Evolutionary conservation across 2,888 invertebrate species (phyloP).

Genomic region (Gastrophysa polygoni): DNA sequence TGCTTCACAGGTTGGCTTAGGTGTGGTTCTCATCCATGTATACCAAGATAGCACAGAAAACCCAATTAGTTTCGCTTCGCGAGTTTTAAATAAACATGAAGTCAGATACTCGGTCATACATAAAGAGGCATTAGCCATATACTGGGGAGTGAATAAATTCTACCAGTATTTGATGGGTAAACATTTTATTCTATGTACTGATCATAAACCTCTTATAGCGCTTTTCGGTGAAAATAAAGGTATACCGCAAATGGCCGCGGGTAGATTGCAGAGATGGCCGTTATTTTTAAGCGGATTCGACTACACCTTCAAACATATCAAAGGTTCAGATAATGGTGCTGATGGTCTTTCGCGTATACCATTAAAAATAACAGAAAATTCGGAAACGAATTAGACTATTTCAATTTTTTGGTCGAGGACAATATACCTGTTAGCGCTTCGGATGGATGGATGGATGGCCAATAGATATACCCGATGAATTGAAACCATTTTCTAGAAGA

Average conservation of each 20-base stretch:
- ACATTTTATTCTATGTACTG: slow-evolving; percentile 18
- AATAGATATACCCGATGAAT: slow-evolving; percentile 4
- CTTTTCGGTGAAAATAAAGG: slow-evolving; percentile 19
- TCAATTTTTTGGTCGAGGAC: slow-evolving; percentile 18
- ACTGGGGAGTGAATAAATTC: slow-evolving; percentile 14
- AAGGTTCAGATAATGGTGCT: slow-evolving; percentile 16
- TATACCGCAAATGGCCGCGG: slow-evolving; percentile 21
- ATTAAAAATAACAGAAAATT: slow-evolving; percentile 1
- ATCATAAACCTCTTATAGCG: slow-evolving; percentile 15
- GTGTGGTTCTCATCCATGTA: slow-evolving; percentile 18
- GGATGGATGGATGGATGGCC: slow-evolving; percentile 19
- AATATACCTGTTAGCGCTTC: slow-evolving; percentile 11
- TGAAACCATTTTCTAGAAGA: slow-evolving; percentile 17
- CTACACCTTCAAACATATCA: slow-evolving; percentile 18
- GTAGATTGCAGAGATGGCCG: slow-evolving; percentile 19
- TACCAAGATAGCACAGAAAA: slow-evolving; percentile 18
- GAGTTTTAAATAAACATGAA: slow-evolving; percentile 17
- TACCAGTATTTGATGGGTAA: slow-evolving; percentile 18
- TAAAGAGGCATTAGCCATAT: slow-evolving; percentile 18
- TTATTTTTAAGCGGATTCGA: slow-evolving; percentile 21
- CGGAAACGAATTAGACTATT: slow-evolving; percentile 11
- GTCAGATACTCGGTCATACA: slow-evolving; percentile 15
- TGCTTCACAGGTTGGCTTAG: slow-evolving; percentile 8
- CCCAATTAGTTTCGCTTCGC: slow-evolving; percentile 19
- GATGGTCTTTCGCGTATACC: slow-evolving; percentile 18